Base-by-base conservation (phyloP, 2,797 vertebrate genomes). In the Myotis pilosus region DNA sequence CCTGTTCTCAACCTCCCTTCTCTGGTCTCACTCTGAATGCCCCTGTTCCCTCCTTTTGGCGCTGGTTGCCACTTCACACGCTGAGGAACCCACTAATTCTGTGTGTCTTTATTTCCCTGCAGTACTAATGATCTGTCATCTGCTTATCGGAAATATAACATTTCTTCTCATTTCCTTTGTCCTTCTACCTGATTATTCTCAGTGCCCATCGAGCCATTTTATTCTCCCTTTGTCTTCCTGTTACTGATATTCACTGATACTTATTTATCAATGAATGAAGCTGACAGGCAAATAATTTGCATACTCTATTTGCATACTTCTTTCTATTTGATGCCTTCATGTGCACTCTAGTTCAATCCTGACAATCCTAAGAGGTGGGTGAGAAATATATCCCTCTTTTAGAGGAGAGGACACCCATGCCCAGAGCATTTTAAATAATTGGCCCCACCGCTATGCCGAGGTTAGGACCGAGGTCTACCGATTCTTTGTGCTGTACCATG, bases 81-180 rank as follows among this genome's bases (percentile, higher is more conserved):
- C 78, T 81, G 55, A 38, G 4, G 25, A 89, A 28, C 92, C 85
- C 53, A 71, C 95, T 97, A 96, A 91, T 80, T 74, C 71, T 30
- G 55, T 88, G 33, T 91, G 47, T 95, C 94, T 96, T 94, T 86
- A 51, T 78, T 71, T 60, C 69, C 69, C 92, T 79, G 82, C 49
- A 25, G 12, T 92, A 95, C 97, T 96, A 96, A 96, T 30, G 0
- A 83, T 84, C 84, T 86, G 79, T 74, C 81, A 64, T 95, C 95
- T 75, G 87, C 92, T 96, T 90, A 38, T 92, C 93, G 87, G 62
- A 81, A 95, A 89, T 60, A 57, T 6, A 81, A 23, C 57, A 64
- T 89, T 91, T 79, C 22, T 49, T 86, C 89, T 88, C 87, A n/a
- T 93, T 90, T 83, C 80, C 76, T 92, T 93, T 89, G 33, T 87